Base-by-base conservation (phyloP, 2,797 vertebrate genomes). In the Lepidocolaptes lacrymiger region DNA sequence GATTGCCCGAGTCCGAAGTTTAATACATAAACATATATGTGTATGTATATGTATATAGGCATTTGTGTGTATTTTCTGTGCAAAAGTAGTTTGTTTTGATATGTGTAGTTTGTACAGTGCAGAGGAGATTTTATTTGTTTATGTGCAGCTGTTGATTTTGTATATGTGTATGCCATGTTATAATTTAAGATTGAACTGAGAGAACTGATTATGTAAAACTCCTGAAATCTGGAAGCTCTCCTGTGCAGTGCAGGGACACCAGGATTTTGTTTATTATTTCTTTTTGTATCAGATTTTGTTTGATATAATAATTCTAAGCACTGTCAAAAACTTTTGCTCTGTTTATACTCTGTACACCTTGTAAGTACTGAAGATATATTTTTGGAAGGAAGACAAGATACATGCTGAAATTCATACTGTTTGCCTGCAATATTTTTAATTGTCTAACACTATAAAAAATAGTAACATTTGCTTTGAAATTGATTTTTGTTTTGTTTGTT, bases 121-220 rank as follows among this genome's bases (percentile, higher is more conserved):
- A 89, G 67, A 93, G 56, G 34, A 77, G 92, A 87, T 75, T 73
- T 32, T 64, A 61, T 84, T 84, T 95, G 23, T 96, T 89, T 97
- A 84, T 95, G 93, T 89, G 80, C 80, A 92, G 73, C 67, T 91
- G n/a, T 71, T 91, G 78, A 74, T 85, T 93, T 73, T 94, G 58
- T 96, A 62, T 91, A 76, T 96, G 66, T 34, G 2, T 64, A 30
- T 94, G 62, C 15, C 44, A 10, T 63, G 34, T 44, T 89, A 41
- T 96, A 92, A 91, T 95, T 96, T 97, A 97, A 94, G 72, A 59
- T 68, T 94, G 39, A 86, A 55, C 51, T 84, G 34, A 78, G 62
- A 66, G 12, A 77, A 56, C 22, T 19, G 24, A 43, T 89, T 41
- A n/a, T 63, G 43, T 74, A 44, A 62, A 80, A 56, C 6, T 89